Base-by-base conservation (phyloP, 2,113 vertebrate genomes). In the Psittacula cyanocephala region DNA sequence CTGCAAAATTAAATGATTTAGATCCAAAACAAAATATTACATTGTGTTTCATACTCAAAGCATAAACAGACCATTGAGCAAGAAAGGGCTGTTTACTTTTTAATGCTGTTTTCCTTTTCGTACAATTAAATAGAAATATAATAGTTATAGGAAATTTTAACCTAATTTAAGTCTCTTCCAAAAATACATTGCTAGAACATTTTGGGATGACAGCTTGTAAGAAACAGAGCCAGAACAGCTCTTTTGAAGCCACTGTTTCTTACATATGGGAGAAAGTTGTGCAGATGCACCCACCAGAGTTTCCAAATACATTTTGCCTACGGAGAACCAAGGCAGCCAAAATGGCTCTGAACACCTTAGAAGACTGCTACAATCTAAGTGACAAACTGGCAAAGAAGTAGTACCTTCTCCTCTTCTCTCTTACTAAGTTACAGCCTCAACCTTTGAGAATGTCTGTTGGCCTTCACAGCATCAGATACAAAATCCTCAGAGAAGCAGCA, bases 141-240 rank as follows among this genome's bases (percentile, higher is more conserved):
- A 95, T 96, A 95, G 82, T 94, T 97, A 92, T 88, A 94, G 94
- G 88, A 96, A 89, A 96, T 83, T 94, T 91, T 96, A 98, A 97
- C 71, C 85, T 95, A 80, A 97, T 97, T 97, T 95, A 96, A 75
- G 43, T 95, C 80, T 93, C 72, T 68, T 95, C 96, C 96, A 91
- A 96, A 95, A 72, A 89, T 95, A 87, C 80, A 82, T 72, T 86
- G 43, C 62, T 88, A 95, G 92, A 95, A 96, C 79, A 76, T 93
- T 93, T 88, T 72, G 81, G 37, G 88, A 88, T 71, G 81, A 95
- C 84, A 91, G 64, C 44, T 86, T 80, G 62, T 87, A 86, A 81
- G 86, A 91, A 88, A 39, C 49, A 62, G 71, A 95, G 88, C 81
- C 90, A 96, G 79, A 85, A 69, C 5, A 47, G 60, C 41, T 55